Evolutionary conservation across 2,888 invertebrate genomes (phyloP).

Genomic region (Mellilla xanthometata): DNA sequence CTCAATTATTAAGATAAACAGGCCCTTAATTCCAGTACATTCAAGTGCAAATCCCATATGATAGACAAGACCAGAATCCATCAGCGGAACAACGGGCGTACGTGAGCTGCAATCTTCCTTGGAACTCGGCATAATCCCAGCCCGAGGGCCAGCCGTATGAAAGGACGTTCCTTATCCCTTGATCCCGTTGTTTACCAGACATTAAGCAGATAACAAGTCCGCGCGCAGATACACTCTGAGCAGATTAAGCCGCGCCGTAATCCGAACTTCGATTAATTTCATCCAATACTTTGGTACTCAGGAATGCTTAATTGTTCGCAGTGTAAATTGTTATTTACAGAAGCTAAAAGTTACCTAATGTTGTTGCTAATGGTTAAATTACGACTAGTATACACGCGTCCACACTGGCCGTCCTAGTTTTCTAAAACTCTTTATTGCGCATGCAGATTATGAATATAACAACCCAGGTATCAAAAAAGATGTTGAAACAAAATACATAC

Average conservation of each 20-base stretch:
- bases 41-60: conserved; percentile 27
- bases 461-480: too few relatives aligned
- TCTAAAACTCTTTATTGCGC: too few relatives aligned
- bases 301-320: conserved; percentile 61
- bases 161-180: conserved; percentile 82
- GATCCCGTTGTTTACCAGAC: conserved; percentile 84
- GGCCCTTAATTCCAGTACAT: conserved; percentile 15
- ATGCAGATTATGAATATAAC: too few relatives aligned
- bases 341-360: conserved; percentile 29
- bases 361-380: not conserved
- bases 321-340: conserved; percentile 53
- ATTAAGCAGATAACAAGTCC: conserved; percentile 83
- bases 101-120: conserved; percentile 68
- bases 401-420: too few relatives aligned
- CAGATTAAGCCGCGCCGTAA: conserved; percentile 79
- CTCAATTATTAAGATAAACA: conserved; percentile 15
- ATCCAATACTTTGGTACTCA: conserved; percentile 72
- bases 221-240: conserved; percentile 76
- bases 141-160: conserved; percentile 76
- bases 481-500: too few relatives aligned
- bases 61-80: conserved; percentile 37
- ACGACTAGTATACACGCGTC: too few relatives aligned
- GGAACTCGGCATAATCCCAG: conserved; percentile 71
- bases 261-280: conserved; percentile 82
- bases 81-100: conserved; percentile 53